These are phyloP conservation scores for Mycetomoellerius zeteki DNA, from an alignment of 1,140 invertebrate genomes.

Conservation along the genomic window DNA sequence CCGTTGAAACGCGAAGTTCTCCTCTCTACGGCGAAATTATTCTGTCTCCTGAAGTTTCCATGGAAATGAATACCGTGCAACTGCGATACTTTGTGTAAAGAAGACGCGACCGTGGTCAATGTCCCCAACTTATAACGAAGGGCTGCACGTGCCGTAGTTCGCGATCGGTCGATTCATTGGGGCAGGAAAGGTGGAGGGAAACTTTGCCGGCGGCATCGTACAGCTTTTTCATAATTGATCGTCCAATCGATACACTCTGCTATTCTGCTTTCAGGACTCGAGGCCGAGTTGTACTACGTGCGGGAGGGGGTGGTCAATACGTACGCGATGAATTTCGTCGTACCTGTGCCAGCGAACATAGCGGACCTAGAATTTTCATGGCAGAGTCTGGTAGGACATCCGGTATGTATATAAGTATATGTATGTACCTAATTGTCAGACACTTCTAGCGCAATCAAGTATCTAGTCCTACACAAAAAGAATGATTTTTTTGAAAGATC, in stretches of 20 bases:
- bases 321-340: slow-evolving; percentile 95
- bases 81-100: slow-evolving; percentile 25
- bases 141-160: slow-evolving; percentile 50
- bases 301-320: slow-evolving; percentile 95
- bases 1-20: not conserved
- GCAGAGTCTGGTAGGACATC: slow-evolving; percentile 92
- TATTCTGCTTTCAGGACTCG: slow-evolving; percentile 90
- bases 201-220: slow-evolving; percentile 51
- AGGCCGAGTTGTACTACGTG: slow-evolving; percentile 95
- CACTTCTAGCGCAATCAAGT: not conserved
- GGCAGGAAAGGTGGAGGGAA: slow-evolving; percentile 42
- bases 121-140: slow-evolving; percentile 41
- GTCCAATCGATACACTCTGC: slow-evolving; percentile 65
- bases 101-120: slow-evolving; percentile 66
- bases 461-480: not conserved
- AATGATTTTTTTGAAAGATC: too few species aligned
- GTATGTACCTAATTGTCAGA: slow-evolving; percentile 24
- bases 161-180: slow-evolving; percentile 65
- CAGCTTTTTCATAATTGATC: slow-evolving; percentile 74
- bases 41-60: slow-evolving; percentile 38
- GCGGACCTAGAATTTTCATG: slow-evolving; percentile 95
- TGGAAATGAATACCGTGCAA: slow-evolving; percentile 24
- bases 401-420: slow-evolving; percentile 90
- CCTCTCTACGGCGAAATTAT: slow-evolving; percentile 17
- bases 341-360: slow-evolving; percentile 93